Conservation (phyloP, 2,113 vertebrate genomes). For the Erythrocercus mccallii region DNA sequence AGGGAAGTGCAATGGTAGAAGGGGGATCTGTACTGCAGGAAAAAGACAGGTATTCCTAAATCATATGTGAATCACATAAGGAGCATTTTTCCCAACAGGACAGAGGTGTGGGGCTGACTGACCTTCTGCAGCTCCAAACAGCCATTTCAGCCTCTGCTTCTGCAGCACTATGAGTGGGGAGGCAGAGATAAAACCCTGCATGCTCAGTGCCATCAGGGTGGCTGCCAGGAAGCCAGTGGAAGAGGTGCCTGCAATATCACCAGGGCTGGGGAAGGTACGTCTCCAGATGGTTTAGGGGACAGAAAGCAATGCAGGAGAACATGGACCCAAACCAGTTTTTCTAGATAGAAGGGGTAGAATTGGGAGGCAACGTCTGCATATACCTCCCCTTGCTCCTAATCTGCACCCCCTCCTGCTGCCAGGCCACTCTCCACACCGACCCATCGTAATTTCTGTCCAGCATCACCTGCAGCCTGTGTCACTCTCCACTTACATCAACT, state of each 20-base stretch:
- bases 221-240: neutral
- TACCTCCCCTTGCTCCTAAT: neutral
- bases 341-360: neutral
- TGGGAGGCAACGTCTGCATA: neutral
- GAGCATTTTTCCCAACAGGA: neutral
- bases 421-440: neutral
- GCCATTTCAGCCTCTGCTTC: neutral
- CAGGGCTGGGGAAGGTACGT: neutral
- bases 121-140: neutral
- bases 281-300: neutral
- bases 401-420: neutral
- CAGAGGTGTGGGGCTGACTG: neutral
- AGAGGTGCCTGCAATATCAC: neutral
- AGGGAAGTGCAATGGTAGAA: neutral
- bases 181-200: neutral
- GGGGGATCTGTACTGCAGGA: neutral
- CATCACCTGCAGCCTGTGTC: neutral
- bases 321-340: neutral
- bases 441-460: neutral
- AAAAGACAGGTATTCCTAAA: neutral
- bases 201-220: rapidly evolving
- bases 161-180: rapidly evolving
- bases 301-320: neutral
- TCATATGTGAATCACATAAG: rapidly evolving
- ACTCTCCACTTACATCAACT: neutral